These are phyloP conservation scores for Poecilus cupreus DNA, from an alignment of 2,888 invertebrate species.

Conservation along the genomic window DNA sequence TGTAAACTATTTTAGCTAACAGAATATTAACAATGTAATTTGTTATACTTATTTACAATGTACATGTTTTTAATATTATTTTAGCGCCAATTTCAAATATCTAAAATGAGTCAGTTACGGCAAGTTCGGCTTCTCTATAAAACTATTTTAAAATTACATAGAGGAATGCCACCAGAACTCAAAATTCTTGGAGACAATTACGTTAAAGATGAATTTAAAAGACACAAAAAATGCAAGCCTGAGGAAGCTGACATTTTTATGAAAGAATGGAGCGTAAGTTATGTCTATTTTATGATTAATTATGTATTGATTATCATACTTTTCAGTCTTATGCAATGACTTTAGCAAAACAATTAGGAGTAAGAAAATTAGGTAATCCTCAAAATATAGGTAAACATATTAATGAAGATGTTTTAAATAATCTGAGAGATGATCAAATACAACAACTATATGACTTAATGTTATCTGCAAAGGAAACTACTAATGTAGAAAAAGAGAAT, in stretches of 20 bases:
- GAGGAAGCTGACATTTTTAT: slow-evolving; percentile 86
- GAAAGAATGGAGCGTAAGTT: slow-evolving; percentile 90
- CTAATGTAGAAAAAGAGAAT: slow-evolving; percentile 53
- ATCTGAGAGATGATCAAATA: slow-evolving; percentile 88
- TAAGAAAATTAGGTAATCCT: slow-evolving; percentile 74
- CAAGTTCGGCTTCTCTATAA: slow-evolving; percentile 77
- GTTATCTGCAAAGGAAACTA: slow-evolving; percentile 76
- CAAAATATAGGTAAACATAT: slow-evolving; percentile 80
- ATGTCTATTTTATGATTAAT: slow-evolving; percentile 62
- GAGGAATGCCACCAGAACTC: slow-evolving; percentile 76
- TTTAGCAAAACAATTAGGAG: slow-evolving; percentile 81
- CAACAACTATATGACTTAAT: slow-evolving; percentile 89
- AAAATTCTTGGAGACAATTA: slow-evolving; percentile 77
- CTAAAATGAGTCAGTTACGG: slow-evolving; percentile 70
- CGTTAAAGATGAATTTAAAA: slow-evolving; percentile 83
- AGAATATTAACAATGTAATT: neutral
- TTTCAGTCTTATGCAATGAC: slow-evolving; percentile 85
- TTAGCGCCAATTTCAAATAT: slow-evolving; percentile 25
- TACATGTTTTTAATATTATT: neutral
- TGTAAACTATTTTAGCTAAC: too few relatives aligned
- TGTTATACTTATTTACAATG: neutral
- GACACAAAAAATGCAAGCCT: slow-evolving; percentile 84
- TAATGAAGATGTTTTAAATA: slow-evolving; percentile 78
- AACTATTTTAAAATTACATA: slow-evolving; percentile 77
- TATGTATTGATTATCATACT: neutral